These are phyloP conservation scores for Gavia stellata DNA, from an alignment of 2,113 vertebrate genomes.

Conservation along the genomic window DNA sequence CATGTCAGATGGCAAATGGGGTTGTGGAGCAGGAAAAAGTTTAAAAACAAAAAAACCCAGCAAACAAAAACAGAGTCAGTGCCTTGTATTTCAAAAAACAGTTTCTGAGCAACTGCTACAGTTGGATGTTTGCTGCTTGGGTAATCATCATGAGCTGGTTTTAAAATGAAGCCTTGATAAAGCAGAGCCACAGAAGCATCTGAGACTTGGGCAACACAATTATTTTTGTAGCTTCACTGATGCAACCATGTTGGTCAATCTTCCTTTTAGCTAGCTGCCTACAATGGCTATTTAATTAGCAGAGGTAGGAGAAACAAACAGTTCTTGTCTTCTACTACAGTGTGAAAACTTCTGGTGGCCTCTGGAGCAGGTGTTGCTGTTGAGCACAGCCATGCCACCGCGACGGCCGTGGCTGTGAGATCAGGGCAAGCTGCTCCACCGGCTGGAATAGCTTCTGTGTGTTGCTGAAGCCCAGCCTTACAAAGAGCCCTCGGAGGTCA, in stretches of 20 bases:
- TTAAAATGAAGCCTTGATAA: background rate
- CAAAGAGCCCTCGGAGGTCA: background rate
- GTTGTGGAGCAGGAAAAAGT: background rate
- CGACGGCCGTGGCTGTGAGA: background rate
- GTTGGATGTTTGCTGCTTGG: background rate
- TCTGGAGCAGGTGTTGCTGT: background rate
- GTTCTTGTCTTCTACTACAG: background rate
- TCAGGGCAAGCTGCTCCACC: background rate
- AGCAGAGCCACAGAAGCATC: background rate
- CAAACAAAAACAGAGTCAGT: background rate
- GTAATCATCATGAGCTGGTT: background rate
- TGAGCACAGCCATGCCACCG: background rate
- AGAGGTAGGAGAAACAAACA: background rate
- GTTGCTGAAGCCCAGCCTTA: background rate
- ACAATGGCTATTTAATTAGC: background rate
- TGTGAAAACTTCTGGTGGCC: background rate
- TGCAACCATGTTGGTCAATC: slow-evolving; percentile 3
- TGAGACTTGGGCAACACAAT: background rate
- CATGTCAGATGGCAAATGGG: background rate
- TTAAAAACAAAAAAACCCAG: background rate
- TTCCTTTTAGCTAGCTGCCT: background rate
- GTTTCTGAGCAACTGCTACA: background rate
- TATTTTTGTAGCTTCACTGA: background rate
- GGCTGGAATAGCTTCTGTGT: background rate
- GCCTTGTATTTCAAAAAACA: background rate